Percentiles rank a stretch among this genome's conserved stretches.
Conservation (phyloP, 1,140 invertebrate species). For the Battus philenor region DNA sequence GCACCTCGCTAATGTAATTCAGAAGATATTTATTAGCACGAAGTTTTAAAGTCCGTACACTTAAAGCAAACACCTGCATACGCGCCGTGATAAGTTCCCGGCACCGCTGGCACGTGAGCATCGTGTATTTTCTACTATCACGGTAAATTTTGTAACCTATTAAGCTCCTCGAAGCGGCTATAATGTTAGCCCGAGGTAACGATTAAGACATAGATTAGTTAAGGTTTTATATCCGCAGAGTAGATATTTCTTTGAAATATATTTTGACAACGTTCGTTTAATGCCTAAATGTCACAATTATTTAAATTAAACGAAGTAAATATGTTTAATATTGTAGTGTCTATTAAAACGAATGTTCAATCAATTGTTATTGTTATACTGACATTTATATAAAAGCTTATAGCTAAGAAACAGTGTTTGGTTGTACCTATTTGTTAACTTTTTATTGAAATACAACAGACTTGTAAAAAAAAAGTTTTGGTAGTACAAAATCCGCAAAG, state of each 20-base stretch:
- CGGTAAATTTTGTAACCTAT: conserved; percentile 72
- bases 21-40: conserved; percentile 10
- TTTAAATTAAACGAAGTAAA: too few species aligned
- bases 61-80: conserved; percentile 49
- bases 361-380: too few species aligned
- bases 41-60: conserved; percentile 18
- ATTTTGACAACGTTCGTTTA: too few species aligned
- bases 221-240: conserved; percentile 22
- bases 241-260: conserved; percentile 5
- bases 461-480: too few species aligned
- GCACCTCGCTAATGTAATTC: conserved; percentile 2
- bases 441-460: too few species aligned
- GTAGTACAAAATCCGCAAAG: too few species aligned
- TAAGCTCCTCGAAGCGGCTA: conserved; percentile 69
- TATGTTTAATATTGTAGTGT: too few species aligned
- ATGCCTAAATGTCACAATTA: too few species aligned
- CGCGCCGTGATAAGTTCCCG: conserved; percentile 50
- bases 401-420: too few species aligned
- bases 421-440: too few species aligned
- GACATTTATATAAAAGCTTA: too few species aligned
- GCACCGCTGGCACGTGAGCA: conserved; percentile 55
- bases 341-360: too few species aligned
- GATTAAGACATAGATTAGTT: conserved; percentile 65
- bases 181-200: conserved; percentile 71
- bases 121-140: conserved; percentile 68